Base-by-base conservation (phyloP, 2,113 vertebrate species). In the Sinocyclocheilus anshuiensis region DNA sequence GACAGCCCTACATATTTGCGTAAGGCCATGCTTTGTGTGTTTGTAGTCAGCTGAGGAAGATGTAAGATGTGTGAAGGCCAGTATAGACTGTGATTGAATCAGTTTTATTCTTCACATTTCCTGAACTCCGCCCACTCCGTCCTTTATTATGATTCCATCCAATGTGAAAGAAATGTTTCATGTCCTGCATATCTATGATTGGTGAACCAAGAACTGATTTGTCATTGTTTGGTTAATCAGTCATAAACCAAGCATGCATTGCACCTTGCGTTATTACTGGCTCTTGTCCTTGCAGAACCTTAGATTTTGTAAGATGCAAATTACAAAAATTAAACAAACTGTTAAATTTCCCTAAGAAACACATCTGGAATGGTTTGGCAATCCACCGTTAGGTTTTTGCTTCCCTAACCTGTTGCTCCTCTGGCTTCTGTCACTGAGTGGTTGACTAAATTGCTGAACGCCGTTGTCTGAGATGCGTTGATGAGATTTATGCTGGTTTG, bases 61-160 rank as follows among this genome's bases (percentile, higher is more conserved):
- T 72, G 26, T 81, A 74, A 82, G 59, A 83, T 29, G 69, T 85
- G 83, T 76, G 84, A 88, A 82, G 72, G 71, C 24, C 79, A 59
- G 16, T 50, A 15, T 67, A 76, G 22, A 45, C 9, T 45, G 2
- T 10, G 42, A 45, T 45, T 2, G 11, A 81, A 67, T 78, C 59
- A 36, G 65, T 75, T 88, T 88, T 57, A 57, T 29, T 15, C 53
- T 50, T 83, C 72, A 69, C 69, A 18, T 50, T 75, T 9, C 65
- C 10, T 84, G 76, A 87, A 6, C 26, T 45, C 7, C 13, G 29
- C 45, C 29, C 22, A 26, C 26, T 26, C 26, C 26, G 26, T 26
- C 26, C 26, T 26, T 26, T 65, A 15, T 65, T 65, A 15, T 65
- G 1, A 11, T 29, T 65, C 24, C 24, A 13, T 67, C 26, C 26